Percentiles rank a stretch among this genome's conserved stretches.
These are phyloP conservation scores for Drosophila recens DNA, from an alignment of 2,888 invertebrate genomes.

Conservation along the genomic window DNA sequence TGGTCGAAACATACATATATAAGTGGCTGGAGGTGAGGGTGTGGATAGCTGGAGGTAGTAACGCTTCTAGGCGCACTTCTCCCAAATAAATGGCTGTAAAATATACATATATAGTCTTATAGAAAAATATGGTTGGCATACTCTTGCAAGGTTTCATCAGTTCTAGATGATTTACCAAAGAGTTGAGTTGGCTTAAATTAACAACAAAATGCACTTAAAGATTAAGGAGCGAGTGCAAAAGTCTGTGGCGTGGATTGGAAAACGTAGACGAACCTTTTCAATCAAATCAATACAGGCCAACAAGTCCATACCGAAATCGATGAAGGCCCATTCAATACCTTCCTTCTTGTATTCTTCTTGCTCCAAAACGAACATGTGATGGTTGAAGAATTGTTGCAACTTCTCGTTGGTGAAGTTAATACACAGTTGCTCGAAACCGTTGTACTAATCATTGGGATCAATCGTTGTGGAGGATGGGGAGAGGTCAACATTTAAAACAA, in stretches of 20 bases:
- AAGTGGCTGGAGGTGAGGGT: slow-evolving; percentile 24
- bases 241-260: slow-evolving; percentile 19
- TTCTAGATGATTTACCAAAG: slow-evolving; percentile 66
- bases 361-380: slow-evolving; percentile 99
- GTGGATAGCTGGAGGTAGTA: slow-evolving; percentile 41
- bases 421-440: slow-evolving; percentile 99
- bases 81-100: slow-evolving; percentile 52
- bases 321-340: slow-evolving; percentile 99
- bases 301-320: slow-evolving; percentile 99
- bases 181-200: slow-evolving; percentile 8
- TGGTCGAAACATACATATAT: slow-evolving; percentile 33
- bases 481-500: slow-evolving; percentile 59
- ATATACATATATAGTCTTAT: slow-evolving; percentile 30
- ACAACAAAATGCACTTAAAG: slow-evolving; percentile 49
- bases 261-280: slow-evolving; percentile 91
- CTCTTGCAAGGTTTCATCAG: slow-evolving; percentile 58
- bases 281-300: slow-evolving; percentile 99
- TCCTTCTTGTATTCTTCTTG: slow-evolving; percentile 99
- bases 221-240: slow-evolving; percentile 43
- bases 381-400: slow-evolving; percentile 99
- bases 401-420: slow-evolving; percentile 99
- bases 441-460: slow-evolving; percentile 89
- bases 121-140: background rate
- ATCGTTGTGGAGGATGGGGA: slow-evolving; percentile 8
- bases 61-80: slow-evolving; percentile 63